These are phyloP conservation scores for Colistium nudipinnis DNA, from an alignment of 2,113 vertebrate species.

Conservation along the genomic window DNA sequence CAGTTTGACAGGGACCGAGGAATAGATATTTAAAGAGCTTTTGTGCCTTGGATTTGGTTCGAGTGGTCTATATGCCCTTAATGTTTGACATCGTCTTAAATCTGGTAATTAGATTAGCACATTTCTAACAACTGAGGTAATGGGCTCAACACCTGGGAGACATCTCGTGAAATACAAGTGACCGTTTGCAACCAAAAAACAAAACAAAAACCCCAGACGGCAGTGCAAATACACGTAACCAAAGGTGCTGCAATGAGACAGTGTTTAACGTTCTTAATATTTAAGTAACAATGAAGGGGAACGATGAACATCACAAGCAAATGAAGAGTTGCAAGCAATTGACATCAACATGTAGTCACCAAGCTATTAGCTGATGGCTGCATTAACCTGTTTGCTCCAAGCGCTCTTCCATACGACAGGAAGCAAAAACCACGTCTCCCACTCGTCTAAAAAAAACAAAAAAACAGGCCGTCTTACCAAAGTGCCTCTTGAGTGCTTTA, in stretches of 20 bases:
- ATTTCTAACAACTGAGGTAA: conserved; percentile 59
- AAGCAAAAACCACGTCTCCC: conserved; percentile 37
- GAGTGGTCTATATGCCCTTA: conserved; percentile 78
- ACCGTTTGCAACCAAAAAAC: conserved; percentile 19
- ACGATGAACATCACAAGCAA: conserved; percentile 36
- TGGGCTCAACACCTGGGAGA: conserved; percentile 58
- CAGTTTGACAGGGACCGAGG: conserved; percentile 62
- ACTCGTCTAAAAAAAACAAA: conserved; percentile 30
- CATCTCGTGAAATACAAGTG: conserved; percentile 54
- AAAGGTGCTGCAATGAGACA: conserved; percentile 57
- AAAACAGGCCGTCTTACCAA: conserved; percentile 64
- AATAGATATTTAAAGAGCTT: conserved; percentile 73
- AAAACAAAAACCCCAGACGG: conserved; percentile 8
- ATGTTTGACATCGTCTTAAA: conserved; percentile 82
- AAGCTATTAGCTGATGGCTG: conserved; percentile 44
- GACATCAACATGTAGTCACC: conserved; percentile 69
- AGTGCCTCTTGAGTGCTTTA: conserved; percentile 82
- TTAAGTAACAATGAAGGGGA: conserved; percentile 20
- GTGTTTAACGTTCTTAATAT: conserved; percentile 52
- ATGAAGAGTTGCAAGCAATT: conserved; percentile 51
- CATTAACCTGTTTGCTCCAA: conserved; percentile 41
- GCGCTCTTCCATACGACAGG: conserved; percentile 46
- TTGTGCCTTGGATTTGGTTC: conserved; percentile 82
- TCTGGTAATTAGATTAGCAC: conserved; percentile 71
- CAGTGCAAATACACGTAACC: conserved; percentile 28